Percentiles rank a stretch among this genome's conserved stretches.
Conservation (phyloP, 2,888 invertebrate genomes). For the Campoplex nolae region DNA sequence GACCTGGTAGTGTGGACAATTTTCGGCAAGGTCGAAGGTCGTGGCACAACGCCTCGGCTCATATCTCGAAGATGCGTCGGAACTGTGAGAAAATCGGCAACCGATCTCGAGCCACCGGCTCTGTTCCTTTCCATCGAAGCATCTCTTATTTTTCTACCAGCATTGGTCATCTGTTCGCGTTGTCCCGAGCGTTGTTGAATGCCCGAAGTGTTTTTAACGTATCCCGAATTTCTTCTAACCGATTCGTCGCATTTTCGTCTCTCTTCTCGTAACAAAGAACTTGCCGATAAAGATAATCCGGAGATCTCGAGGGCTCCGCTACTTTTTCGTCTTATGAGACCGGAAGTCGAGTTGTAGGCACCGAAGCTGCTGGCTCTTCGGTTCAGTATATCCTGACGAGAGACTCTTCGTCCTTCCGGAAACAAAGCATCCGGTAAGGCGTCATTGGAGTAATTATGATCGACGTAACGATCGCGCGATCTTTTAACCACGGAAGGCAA, state of each 20-base stretch:
- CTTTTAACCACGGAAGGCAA: conserved; percentile 76
- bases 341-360: conserved; percentile 51
- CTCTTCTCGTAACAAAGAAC: conserved; percentile 52
- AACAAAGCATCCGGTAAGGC: conserved; percentile 26
- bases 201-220: conserved; percentile 70
- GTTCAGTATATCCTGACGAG: conserved; percentile 80
- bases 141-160: conserved; percentile 70
- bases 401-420: conserved; percentile 73
- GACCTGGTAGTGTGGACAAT: conserved; percentile 72
- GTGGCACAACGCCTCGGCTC: conserved; percentile 72
- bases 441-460: conserved; percentile 30
- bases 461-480: conserved; percentile 65
- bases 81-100: conserved; percentile 76
- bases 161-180: conserved; percentile 60
- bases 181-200: conserved; percentile 56
- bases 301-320: conserved; percentile 63
- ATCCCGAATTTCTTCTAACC: conserved; percentile 68
- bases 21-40: conserved; percentile 82
- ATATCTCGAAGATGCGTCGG: conserved; percentile 72
- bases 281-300: conserved; percentile 21
- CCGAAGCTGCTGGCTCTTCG: conserved; percentile 72
- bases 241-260: conserved; percentile 59
- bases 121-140: conserved; percentile 70
- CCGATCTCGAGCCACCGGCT: conserved; percentile 75
- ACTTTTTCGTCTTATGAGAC: conserved; percentile 69